phyloP scores from a whole-genome alignment of 2,888 invertebrate genomes.

The Didymodactylos carnosus region DNA sequence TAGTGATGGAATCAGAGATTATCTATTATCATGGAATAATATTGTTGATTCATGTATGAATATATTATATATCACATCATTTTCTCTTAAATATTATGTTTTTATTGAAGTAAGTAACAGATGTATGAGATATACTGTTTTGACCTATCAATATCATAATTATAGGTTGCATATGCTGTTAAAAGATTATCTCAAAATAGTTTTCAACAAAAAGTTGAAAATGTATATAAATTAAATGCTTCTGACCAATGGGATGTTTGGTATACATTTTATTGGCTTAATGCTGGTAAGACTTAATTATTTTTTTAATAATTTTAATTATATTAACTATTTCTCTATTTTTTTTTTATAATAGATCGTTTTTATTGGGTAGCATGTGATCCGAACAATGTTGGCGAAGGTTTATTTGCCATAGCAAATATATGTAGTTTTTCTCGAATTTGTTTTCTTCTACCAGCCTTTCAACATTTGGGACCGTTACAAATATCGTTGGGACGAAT shows the following conservation, averaged over 20 bases:
- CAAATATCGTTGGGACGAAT: constrained; percentile 27
- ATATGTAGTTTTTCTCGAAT: constrained; percentile 27
- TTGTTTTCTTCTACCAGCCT: constrained; percentile 26
- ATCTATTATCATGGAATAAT: constrained; percentile 22
- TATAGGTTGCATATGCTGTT: neutral
- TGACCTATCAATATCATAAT: neutral
- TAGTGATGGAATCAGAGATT: constrained; percentile 19
- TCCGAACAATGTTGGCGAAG: constrained; percentile 24
- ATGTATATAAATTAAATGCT: neutral
- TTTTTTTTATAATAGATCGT: constrained; percentile 20
- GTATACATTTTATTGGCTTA: constrained; percentile 17
- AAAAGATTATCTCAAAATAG: neutral
- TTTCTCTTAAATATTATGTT: constrained; percentile 21
- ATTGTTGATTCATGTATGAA: constrained; percentile 22
- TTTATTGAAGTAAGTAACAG: constrained; percentile 22
- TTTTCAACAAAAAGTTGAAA: neutral
- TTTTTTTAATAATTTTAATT: neutral
- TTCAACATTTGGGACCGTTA: constrained; percentile 25
- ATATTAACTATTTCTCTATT: neutral
- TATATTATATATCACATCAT: constrained; percentile 22
- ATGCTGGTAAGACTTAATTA: constrained; percentile 16
- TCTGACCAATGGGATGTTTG: neutral
- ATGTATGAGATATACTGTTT: neutral
- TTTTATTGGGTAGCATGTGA: constrained; percentile 24
- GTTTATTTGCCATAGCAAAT: constrained; percentile 25